These are phyloP conservation scores for Lordiphosa collinella DNA, from an alignment of 1,140 invertebrate genomes.

Conservation along the genomic window DNA sequence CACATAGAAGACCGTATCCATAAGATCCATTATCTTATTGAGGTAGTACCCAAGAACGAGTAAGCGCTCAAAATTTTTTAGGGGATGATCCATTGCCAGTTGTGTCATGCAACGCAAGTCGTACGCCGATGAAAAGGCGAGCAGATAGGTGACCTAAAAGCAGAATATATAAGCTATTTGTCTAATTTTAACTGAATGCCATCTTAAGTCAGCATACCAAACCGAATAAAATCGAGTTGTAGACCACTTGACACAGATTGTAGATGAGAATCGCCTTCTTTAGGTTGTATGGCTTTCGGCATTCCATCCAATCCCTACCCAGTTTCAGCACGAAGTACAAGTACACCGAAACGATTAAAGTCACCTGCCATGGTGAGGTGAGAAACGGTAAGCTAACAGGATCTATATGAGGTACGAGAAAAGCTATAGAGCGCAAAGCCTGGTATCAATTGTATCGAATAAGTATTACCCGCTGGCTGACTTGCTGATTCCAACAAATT, in stretches of 20 bases:
- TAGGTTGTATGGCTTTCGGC: too few species aligned
- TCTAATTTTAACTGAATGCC: not conserved
- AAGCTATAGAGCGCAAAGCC: too few species aligned
- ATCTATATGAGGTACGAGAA: too few species aligned
- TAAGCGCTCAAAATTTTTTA: slow-evolving; percentile 1
- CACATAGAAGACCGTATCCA: too few species aligned
- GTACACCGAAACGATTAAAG: not conserved
- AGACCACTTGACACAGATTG: too few species aligned
- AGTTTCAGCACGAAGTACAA: slow-evolving; percentile 1
- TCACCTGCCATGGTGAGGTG: slow-evolving; percentile 1
- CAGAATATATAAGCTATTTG: slow-evolving; percentile 2
- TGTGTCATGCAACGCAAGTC: slow-evolving; percentile 10
- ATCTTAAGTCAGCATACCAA: not conserved
- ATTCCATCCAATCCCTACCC: too few species aligned
- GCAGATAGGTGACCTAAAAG: slow-evolving; percentile 3
- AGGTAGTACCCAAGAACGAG: not conserved
- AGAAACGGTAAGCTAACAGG: not conserved
- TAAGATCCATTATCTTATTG: too few species aligned
- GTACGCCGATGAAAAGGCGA: not conserved
- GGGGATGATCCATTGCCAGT: slow-evolving; percentile 1
- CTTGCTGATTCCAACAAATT: too few species aligned
- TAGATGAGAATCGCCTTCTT: too few species aligned
- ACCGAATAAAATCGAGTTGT: slow-evolving; percentile 1
- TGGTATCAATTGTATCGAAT: too few species aligned
- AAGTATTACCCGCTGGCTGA: too few species aligned